Percentiles rank a stretch among this genome's conserved stretches.
These are phyloP conservation scores for Platichthys flesus DNA, from an alignment of 2,113 vertebrate species.

Conservation along the genomic window DNA sequence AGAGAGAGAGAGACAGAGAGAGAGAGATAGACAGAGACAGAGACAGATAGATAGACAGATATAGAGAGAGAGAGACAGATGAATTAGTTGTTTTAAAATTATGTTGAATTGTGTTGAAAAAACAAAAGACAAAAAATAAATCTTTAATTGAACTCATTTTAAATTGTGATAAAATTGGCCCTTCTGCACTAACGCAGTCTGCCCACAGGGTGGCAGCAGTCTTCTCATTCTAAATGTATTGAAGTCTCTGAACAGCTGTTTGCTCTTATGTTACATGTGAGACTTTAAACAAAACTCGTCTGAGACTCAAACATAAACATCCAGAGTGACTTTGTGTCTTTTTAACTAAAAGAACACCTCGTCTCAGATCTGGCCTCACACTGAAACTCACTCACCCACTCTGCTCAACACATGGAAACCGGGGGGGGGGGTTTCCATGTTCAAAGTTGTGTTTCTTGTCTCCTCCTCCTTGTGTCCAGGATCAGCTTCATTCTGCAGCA, in stretches of 20 bases:
- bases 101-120: too few relatives aligned
- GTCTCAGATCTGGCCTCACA: too few relatives aligned
- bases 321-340: not conserved
- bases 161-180: too few relatives aligned
- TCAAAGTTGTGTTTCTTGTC: not conserved
- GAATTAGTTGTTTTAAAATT: too few relatives aligned
- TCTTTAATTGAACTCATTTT: too few relatives aligned
- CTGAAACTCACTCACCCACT: not conserved
- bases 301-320: not conserved
- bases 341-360: not conserved
- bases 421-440: too few relatives aligned
- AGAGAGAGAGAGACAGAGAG: too few relatives aligned
- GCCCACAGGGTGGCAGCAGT: conserved; percentile 49
- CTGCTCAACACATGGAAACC: not conserved
- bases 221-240: rapidly evolving
- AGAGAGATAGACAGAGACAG: too few relatives aligned
- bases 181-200: not conserved
- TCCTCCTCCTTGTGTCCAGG: not conserved
- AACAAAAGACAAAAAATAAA: too few relatives aligned
- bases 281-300: not conserved
- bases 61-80: too few relatives aligned
- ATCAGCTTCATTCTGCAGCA: not conserved
- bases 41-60: too few relatives aligned
- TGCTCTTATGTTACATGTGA: not conserved
- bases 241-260: not conserved